A percentile compares a stretch with the other conserved stretches of the same genome.
Conservation (phyloP, 1,140 invertebrate genomes). For the Ceratoteleas bidentatus region DNA sequence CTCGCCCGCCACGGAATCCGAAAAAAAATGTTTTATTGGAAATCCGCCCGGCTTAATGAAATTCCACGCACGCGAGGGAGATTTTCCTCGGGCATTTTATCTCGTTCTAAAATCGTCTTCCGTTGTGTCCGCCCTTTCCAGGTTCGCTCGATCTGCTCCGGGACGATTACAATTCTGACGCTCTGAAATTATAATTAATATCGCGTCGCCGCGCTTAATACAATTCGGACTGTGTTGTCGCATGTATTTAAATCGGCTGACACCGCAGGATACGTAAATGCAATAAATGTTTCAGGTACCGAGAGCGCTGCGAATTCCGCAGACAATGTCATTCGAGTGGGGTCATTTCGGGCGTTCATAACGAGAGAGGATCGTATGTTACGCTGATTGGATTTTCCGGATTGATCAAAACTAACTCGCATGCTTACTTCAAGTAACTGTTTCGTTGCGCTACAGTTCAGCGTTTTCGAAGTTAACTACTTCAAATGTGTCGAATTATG, state of each 20-base stretch:
- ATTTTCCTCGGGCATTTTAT: conserved; percentile 65
- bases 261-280: conserved; percentile 36
- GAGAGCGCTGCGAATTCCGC: conserved; percentile 25
- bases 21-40: conserved; percentile 62
- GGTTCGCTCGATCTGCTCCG: conserved; percentile 40
- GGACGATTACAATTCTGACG: conserved; percentile 53
- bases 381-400: conserved; percentile 44
- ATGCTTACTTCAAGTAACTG: conserved; percentile 30
- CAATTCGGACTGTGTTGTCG: conserved; percentile 27
- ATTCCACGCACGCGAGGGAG: conserved; percentile 61
- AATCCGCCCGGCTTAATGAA: conserved; percentile 64
- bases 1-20: conserved; percentile 35
- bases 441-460: conserved; percentile 34
- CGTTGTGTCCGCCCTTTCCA: conserved; percentile 61
- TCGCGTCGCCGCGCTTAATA: conserved; percentile 33
- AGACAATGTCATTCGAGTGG: conserved; percentile 37
- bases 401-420: conserved; percentile 46
- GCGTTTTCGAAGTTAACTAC: conserved; percentile 31
- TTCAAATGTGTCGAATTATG: conserved; percentile 46
- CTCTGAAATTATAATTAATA: conserved; percentile 65
- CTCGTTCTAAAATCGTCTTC: conserved; percentile 59
- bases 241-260: conserved; percentile 37
- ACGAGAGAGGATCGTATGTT: conserved; percentile 40
- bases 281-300: conserved; percentile 42
- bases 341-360: conserved; percentile 31